Evolutionary conservation across 2,797 vertebrate species (phyloP).

Genomic region (Chelidonichthys spinosus): DNA sequence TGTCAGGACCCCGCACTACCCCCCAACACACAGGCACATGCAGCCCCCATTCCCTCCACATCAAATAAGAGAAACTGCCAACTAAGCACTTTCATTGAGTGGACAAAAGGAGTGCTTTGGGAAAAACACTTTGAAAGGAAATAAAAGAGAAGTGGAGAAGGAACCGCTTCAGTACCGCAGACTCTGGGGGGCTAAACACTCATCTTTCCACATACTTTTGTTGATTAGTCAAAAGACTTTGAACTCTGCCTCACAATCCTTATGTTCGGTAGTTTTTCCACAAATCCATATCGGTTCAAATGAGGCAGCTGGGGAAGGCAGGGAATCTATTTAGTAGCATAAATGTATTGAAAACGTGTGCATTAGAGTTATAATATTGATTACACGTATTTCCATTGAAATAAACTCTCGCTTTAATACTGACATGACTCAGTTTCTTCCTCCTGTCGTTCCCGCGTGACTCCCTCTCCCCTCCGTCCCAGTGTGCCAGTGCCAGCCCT

Average conservation of each 20-base stretch:
- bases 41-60: constrained; percentile 71
- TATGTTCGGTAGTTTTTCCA: constrained; percentile 33
- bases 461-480: constrained; percentile 63
- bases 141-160: constrained; percentile 70
- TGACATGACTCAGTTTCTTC: constrained; percentile 62
- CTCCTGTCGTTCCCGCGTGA: constrained; percentile 43
- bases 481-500: constrained; percentile 68
- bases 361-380: constrained; percentile 13
- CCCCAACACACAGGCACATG: constrained; percentile 24
- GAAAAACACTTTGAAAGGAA: constrained; percentile 77
- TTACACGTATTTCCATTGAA: constrained; percentile 23
- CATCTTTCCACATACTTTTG: constrained; percentile 69
- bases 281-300: constrained; percentile 37
- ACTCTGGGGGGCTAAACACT: constrained; percentile 62
- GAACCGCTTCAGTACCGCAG: constrained; percentile 61
- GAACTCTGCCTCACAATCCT: constrained; percentile 48
- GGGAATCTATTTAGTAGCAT: constrained; percentile 23
- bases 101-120: constrained; percentile 80
- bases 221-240: constrained; percentile 66
- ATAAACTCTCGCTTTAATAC: constrained; percentile 18
- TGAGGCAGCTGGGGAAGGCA: constrained; percentile 2
- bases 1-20: constrained; percentile 69
- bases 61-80: constrained; percentile 83
- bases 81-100: constrained; percentile 84
- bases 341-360: constrained; percentile 6